Percentiles rank a stretch among this genome's conserved stretches.
Evolutionary conservation across 2,888 invertebrate species (phyloP).

Genomic region (Melitaea athalia): DNA sequence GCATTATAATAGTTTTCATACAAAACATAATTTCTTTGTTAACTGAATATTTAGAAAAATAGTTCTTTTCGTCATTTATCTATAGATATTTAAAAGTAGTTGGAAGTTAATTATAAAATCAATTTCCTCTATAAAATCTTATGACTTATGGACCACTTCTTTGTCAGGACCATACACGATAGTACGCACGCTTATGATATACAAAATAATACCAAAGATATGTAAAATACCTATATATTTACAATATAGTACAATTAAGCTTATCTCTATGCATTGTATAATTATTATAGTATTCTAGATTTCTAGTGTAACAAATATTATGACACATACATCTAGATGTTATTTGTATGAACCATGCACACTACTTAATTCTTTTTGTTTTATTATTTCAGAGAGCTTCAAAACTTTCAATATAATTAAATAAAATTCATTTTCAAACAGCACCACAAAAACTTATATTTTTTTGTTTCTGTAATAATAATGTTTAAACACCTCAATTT

Average conservation of each 20-base stretch:
- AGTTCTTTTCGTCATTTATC: background rate
- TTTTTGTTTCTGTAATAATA: too few relatives aligned
- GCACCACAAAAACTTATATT: too few relatives aligned
- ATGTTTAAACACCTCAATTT: too few relatives aligned
- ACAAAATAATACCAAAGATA: constrained; percentile 15
- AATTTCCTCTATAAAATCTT: constrained; percentile 26
- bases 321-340: too few relatives aligned
- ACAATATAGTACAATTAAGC: background rate
- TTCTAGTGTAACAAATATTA: background rate
- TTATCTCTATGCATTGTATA: constrained; percentile 1
- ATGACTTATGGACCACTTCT: constrained; percentile 36
- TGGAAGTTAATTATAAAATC: background rate
- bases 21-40: background rate
- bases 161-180: constrained; percentile 29
- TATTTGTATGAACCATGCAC: too few relatives aligned
- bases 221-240: background rate
- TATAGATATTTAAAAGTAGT: background rate
- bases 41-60: background rate
- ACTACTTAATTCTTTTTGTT: background rate
- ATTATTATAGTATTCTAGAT: too few relatives aligned
- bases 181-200: constrained; percentile 16
- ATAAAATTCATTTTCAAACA: background rate
- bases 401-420: background rate
- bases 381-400: background rate
- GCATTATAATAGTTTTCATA: background rate